These are phyloP conservation scores for Xiphorhynchus erythropygius DNA, from an alignment of 2,797 vertebrate genomes.

Conservation along the genomic window DNA sequence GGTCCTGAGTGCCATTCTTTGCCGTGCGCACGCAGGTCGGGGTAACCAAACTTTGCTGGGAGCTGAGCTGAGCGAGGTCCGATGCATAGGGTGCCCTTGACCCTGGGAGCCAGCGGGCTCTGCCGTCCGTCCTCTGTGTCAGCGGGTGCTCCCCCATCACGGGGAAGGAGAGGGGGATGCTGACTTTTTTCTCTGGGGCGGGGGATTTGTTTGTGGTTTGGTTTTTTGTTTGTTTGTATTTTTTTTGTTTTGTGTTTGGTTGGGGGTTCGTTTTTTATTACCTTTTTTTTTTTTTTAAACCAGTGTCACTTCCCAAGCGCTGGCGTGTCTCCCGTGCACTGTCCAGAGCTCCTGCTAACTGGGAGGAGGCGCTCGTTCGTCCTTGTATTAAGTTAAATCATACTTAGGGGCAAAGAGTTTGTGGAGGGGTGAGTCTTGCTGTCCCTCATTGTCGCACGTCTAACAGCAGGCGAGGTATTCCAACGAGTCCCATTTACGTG, in stretches of 20 bases:
- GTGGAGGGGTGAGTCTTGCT: background rate
- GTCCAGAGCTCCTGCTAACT: background rate
- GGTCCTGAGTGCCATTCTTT: background rate
- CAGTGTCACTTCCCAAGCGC: background rate
- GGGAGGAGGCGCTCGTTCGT: background rate
- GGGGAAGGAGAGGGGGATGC: background rate
- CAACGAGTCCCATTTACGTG: accelerated
- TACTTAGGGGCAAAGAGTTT: background rate
- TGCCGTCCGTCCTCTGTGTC: background rate
- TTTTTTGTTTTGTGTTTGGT: background rate
- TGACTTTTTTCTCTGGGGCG: background rate
- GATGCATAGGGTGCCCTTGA: accelerated
- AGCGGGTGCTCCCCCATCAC: accelerated
- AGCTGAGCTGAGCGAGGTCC: background rate
- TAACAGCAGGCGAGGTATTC: background rate
- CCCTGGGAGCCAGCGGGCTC: accelerated
- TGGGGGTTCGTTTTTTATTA: too few species aligned
- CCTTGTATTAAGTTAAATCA: background rate
- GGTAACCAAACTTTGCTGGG: background rate
- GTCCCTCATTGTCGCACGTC: background rate
- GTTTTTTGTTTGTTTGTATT: background rate
- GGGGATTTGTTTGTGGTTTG: background rate
- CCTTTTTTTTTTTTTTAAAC: too few species aligned
- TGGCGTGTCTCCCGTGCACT: background rate
- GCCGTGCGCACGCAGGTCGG: background rate